Conservation (phyloP, 2,888 invertebrate species). For the Thyatira batis region DNA sequence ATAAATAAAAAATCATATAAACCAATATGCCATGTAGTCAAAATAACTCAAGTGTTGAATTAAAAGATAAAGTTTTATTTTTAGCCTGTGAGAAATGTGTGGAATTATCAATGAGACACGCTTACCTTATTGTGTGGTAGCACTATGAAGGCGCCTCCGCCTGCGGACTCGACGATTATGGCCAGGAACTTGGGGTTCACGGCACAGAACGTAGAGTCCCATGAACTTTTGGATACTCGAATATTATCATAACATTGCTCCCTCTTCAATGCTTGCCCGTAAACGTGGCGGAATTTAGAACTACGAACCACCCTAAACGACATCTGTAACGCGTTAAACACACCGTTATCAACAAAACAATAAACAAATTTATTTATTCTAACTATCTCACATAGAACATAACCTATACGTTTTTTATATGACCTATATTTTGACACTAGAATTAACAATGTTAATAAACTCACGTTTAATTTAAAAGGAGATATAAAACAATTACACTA, state of each 20-base stretch:
- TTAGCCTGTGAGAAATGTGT: conserved; percentile 5
- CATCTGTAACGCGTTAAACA: conserved; percentile 85
- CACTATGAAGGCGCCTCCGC: conserved; percentile 97
- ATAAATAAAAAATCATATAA: neutral
- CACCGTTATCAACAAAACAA: conserved; percentile 61
- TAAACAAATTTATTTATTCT: conserved; percentile 54
- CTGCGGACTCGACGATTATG: conserved; percentile 97
- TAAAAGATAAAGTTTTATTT: neutral
- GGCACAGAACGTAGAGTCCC: conserved; percentile 99
- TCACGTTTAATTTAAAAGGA: conserved; percentile 70
- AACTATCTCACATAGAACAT: conserved; percentile 72
- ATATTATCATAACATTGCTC: conserved; percentile 99
- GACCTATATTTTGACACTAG: conserved; percentile 80
- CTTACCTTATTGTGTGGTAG: conserved; percentile 95
- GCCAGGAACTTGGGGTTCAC: conserved; percentile 99
- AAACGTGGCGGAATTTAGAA: conserved; percentile 99
- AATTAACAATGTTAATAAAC: conserved; percentile 54
- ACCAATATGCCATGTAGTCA: neutral
- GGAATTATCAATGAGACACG: conserved; percentile 25
- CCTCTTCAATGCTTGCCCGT: conserved; percentile 93
- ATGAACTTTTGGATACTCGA: conserved; percentile 97
- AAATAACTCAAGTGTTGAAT: neutral
- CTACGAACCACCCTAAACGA: conserved; percentile 98
- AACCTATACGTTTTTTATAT: conserved; percentile 70
- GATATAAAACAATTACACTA: conserved; percentile 67